phyloP scores from a whole-genome alignment of 2,113 vertebrate species.

The Chloropsis hardwickii region DNA sequence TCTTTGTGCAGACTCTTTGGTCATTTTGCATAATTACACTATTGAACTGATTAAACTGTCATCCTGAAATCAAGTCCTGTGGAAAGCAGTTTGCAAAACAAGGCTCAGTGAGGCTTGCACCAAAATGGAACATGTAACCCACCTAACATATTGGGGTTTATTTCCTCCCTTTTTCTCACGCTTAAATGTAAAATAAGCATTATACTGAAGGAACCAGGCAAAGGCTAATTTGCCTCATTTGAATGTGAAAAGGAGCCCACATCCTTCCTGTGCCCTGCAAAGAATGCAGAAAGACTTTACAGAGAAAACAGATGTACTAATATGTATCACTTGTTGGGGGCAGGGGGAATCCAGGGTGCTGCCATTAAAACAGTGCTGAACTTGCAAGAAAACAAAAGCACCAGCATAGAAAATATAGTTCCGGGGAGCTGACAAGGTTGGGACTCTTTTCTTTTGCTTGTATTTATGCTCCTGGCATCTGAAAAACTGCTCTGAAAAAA shows the following conservation, averaged over 20 bases:
- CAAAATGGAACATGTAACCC: not conserved
- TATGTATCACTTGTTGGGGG: conserved; percentile 55
- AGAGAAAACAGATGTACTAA: conserved; percentile 67
- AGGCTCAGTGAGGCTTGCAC: not conserved
- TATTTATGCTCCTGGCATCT: not conserved
- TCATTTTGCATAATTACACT: not conserved
- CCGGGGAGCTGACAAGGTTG: not conserved
- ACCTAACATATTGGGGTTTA: not conserved
- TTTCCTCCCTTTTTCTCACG: conserved; percentile 59
- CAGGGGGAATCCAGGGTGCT: conserved; percentile 34
- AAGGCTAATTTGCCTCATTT: conserved; percentile 69
- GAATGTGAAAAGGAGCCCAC: conserved; percentile 75
- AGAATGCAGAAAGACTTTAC: conserved; percentile 72
- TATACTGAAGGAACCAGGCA: conserved; percentile 43
- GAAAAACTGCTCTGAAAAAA: not conserved
- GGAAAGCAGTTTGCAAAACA: not conserved
- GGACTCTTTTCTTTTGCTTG: not conserved
- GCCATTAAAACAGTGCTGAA: conserved; percentile 2
- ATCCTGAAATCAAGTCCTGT: not conserved
- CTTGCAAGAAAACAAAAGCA: conserved; percentile 21
- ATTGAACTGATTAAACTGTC: not conserved
- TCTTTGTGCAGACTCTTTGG: not conserved
- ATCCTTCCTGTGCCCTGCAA: conserved; percentile 76
- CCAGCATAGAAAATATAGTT: not conserved
- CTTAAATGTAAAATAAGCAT: conserved; percentile 51